phyloP scores from a whole-genome alignment of 2,113 vertebrate species.

The Phyllopteryx taeniolatus region DNA sequence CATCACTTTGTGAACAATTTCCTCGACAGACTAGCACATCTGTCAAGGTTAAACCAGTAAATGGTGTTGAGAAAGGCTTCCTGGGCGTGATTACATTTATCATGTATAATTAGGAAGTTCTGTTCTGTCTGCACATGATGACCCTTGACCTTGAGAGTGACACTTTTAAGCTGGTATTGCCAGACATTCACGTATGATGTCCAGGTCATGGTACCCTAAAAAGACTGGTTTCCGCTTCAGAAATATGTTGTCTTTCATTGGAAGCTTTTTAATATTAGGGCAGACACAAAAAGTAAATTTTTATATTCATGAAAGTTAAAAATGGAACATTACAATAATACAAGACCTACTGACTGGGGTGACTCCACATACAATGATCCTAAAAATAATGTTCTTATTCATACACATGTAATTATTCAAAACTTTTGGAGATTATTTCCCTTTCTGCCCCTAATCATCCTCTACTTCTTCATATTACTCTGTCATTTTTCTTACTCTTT shows the following conservation, averaged over 20 bases:
- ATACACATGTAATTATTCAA: background rate
- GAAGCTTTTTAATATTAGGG: conserved; percentile 9
- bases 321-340: background rate
- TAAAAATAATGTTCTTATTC: background rate
- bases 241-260: conserved; percentile 11
- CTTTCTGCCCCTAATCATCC: conserved; percentile 35
- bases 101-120: conserved; percentile 69
- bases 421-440: background rate
- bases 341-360: background rate
- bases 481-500: conserved; percentile 59
- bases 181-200: conserved; percentile 51
- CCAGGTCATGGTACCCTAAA: conserved; percentile 31
- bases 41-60: conserved; percentile 74
- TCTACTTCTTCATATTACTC: conserved; percentile 19
- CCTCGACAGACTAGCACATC: conserved; percentile 77
- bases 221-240: conserved; percentile 35
- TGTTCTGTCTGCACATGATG: conserved; percentile 60
- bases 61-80: conserved; percentile 58
- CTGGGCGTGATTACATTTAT: conserved; percentile 68
- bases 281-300: background rate
- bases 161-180: conserved; percentile 50
- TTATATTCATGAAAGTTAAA: background rate
- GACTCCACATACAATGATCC: background rate
- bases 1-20: conserved; percentile 18
- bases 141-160: conserved; percentile 60